Evolutionary conservation across 2,113 vertebrate species (phyloP).

Genomic region (Spheniscus mendiculus): DNA sequence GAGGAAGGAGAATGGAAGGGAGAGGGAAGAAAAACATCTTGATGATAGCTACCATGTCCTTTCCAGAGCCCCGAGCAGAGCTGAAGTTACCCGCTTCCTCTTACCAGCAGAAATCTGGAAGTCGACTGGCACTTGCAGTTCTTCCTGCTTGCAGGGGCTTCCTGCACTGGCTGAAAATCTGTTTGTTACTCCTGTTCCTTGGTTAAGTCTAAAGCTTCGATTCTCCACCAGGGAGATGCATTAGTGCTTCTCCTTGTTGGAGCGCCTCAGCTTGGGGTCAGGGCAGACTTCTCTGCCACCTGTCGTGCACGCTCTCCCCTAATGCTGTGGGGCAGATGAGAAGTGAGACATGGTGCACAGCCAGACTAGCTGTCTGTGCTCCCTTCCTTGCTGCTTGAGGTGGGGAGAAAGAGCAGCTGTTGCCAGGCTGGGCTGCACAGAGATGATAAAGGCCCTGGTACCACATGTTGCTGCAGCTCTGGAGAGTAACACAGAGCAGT

Average conservation of each 20-base stretch:
- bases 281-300: neutral
- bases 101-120: neutral
- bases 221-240: neutral
- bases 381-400: neutral
- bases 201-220: neutral
- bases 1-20: neutral
- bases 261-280: neutral
- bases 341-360: neutral
- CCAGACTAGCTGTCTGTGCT: neutral
- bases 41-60: neutral
- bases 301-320: neutral
- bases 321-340: neutral
- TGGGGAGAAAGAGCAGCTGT: neutral
- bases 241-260: neutral
- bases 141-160: neutral
- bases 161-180: neutral
- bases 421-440: neutral
- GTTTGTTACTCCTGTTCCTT: neutral
- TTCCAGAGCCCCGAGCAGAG: neutral
- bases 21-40: neutral
- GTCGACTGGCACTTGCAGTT: fast-evolving
- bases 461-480: neutral
- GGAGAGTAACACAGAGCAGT: neutral
- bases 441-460: neutral
- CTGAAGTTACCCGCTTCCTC: neutral